A percentile compares a stretch with the other conserved stretches of the same genome.
Conservation (phyloP, 2,797 vertebrate genomes). For the Pteropus rufus region DNA sequence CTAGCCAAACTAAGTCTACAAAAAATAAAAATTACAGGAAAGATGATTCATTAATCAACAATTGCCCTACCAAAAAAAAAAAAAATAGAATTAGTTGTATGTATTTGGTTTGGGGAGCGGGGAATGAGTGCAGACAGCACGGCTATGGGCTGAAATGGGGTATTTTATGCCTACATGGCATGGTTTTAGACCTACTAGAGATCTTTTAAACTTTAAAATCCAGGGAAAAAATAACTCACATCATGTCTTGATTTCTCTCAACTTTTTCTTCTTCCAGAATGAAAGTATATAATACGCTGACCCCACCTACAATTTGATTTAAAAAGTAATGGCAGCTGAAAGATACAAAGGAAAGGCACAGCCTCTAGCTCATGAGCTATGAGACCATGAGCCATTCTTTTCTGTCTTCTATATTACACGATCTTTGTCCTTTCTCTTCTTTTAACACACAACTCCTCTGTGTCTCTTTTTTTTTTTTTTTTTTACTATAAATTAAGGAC, state of each 20-base stretch:
- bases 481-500: background rate
- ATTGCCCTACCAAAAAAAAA: slow-evolving; percentile 76
- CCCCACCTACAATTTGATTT: background rate
- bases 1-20: slow-evolving; percentile 83
- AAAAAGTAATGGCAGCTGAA: background rate
- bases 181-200: slow-evolving; percentile 42
- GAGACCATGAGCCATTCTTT: background rate
- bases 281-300: background rate
- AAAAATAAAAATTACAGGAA: slow-evolving; percentile 86
- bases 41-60: slow-evolving; percentile 88
- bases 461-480: background rate
- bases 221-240: background rate
- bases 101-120: slow-evolving; percentile 59
- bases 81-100: slow-evolving; percentile 79
- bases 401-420: background rate
- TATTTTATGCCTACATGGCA: slow-evolving; percentile 21
- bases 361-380: background rate
- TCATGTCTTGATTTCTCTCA: slow-evolving; percentile 45
- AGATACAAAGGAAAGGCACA: background rate
- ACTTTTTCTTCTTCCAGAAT: background rate
- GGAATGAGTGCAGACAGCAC: slow-evolving; percentile 53
- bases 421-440: background rate
- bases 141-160: slow-evolving; percentile 42
- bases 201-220: slow-evolving; percentile 32
- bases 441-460: background rate